A percentile compares a stretch with the other conserved stretches of the same genome.
Evolutionary conservation across 2,113 vertebrate species (phyloP).

Genomic region (Grammomys surdaster): DNA sequence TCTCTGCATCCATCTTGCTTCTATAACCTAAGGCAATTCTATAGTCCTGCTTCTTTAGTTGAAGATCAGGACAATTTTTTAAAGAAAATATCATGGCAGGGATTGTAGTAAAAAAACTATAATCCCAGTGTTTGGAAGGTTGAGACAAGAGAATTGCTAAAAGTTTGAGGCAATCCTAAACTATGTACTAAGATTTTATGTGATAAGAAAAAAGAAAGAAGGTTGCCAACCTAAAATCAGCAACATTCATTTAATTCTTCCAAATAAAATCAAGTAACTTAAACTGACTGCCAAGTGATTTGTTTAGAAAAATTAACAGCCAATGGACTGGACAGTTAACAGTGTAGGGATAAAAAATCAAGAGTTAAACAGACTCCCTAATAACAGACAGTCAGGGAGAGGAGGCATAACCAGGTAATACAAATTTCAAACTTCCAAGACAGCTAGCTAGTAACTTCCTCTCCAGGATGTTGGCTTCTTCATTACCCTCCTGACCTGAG

Average conservation of each 20-base stretch:
- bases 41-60: slow-evolving; percentile 13
- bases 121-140: not conserved
- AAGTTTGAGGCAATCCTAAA: not conserved
- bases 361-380: not conserved
- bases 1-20: not conserved
- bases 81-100: slow-evolving; percentile 22
- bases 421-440: not conserved
- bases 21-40: not conserved
- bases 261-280: slow-evolving; percentile 15
- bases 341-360: not conserved
- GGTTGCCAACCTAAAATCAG: slow-evolving; percentile 12
- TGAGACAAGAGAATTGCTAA: not conserved
- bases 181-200: not conserved
- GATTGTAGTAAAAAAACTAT: not conserved
- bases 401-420: not conserved
- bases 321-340: not conserved
- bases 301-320: not conserved
- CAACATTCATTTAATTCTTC: not conserved
- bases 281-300: not conserved
- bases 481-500: not conserved
- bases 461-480: not conserved
- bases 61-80: not conserved
- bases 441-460: not conserved
- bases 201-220: not conserved
- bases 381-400: not conserved